Evolutionary conservation across 2,888 invertebrate species (phyloP).

Genomic region (Pheosia gnoma): DNA sequence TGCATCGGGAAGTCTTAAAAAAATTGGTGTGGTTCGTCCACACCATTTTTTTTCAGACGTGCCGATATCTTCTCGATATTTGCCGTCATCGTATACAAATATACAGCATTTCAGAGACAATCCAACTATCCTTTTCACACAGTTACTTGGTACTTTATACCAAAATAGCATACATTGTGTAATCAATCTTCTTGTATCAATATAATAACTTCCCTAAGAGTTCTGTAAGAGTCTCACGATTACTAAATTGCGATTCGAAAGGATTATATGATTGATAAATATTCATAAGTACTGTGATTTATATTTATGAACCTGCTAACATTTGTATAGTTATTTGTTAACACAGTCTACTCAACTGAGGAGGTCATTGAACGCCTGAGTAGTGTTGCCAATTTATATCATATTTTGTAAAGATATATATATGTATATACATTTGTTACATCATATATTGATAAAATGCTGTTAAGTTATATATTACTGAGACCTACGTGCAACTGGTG

Average conservation of each 20-base stretch:
- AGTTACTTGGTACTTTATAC: too few relatives aligned
- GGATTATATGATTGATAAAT: constrained; percentile 1
- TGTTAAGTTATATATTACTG: too few relatives aligned
- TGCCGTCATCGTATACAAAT: too few relatives aligned
- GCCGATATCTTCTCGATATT: too few relatives aligned
- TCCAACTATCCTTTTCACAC: too few relatives aligned
- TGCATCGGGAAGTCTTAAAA: too few relatives aligned
- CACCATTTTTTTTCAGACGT: too few relatives aligned
- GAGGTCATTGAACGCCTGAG: constrained; percentile 15
- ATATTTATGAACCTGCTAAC: not conserved
- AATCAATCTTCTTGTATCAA: not conserved
- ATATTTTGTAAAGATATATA: not conserved
- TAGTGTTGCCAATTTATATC: constrained; percentile 5
- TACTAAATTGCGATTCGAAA: not conserved
- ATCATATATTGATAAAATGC: too few relatives aligned
- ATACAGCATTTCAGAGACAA: too few relatives aligned
- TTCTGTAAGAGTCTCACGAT: not conserved
- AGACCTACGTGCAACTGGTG: not conserved
- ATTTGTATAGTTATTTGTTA: not conserved
- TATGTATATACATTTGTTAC: not conserved
- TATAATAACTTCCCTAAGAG: not conserved
- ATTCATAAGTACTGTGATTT: not conserved
- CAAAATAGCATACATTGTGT: not conserved
- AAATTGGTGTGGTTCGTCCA: too few relatives aligned
- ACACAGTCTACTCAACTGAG: constrained; percentile 8